A percentile compares a stretch with the other conserved stretches of the same genome.
Conservation (phyloP, 2,113 vertebrate genomes). For the Nibea albiflora region DNA sequence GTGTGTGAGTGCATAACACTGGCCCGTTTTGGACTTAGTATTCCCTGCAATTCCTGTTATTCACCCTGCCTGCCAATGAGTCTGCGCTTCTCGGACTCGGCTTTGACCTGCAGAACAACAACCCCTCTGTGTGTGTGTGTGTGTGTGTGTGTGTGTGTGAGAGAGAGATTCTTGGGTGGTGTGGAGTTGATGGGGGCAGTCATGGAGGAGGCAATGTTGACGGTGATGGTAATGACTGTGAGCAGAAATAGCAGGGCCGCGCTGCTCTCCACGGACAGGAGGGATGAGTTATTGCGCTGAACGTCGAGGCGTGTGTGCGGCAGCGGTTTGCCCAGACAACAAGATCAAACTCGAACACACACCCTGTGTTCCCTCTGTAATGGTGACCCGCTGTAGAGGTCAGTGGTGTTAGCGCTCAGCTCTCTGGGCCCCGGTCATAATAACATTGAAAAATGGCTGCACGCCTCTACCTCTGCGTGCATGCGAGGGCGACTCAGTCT, state of each 20-base stretch:
- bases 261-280: constrained; percentile 17
- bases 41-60: constrained; percentile 61
- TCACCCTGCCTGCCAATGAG: constrained; percentile 56
- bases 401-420: constrained; percentile 37
- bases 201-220: constrained; percentile 38
- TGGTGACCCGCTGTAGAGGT: constrained; percentile 61
- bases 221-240: constrained; percentile 51
- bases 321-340: constrained; percentile 6
- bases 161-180: constrained; percentile 33
- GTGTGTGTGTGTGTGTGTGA: constrained; percentile 20
- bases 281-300: constrained; percentile 41
- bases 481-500: not conserved
- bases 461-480: constrained; percentile 18
- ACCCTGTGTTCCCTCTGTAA: not conserved
- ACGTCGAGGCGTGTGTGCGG: constrained; percentile 17
- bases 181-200: constrained; percentile 26
- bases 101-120: constrained; percentile 53
- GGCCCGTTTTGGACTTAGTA: constrained; percentile 47
- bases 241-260: constrained; percentile 50
- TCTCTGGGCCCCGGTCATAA: constrained; percentile 38
- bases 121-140: constrained; percentile 15
- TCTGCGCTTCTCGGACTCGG: constrained; percentile 31
- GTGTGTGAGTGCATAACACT: constrained; percentile 15
- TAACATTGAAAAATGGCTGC: constrained; percentile 65
- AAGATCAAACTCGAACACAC: constrained; percentile 20